phyloP scores from a whole-genome alignment of 2,113 vertebrate species.

The Echinops telfairi region DNA sequence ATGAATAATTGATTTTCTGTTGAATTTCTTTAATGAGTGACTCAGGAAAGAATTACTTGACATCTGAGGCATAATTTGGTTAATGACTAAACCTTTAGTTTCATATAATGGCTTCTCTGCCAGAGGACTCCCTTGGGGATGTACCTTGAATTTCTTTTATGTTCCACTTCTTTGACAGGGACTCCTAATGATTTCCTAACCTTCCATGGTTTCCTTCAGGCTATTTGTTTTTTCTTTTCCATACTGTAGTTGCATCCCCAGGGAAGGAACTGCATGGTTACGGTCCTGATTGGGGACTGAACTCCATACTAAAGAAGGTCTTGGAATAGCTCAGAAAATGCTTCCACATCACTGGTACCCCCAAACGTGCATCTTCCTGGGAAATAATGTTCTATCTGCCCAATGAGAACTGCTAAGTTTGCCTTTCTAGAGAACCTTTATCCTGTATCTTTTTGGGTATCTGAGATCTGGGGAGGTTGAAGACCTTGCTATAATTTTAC shows the following conservation, averaged over 20 bases:
- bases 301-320: neutral
- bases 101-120: neutral
- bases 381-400: neutral
- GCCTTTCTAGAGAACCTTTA: neutral
- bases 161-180: neutral
- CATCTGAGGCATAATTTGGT: conserved; percentile 38
- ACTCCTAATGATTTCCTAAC: neutral
- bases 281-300: neutral
- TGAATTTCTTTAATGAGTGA: conserved; percentile 25
- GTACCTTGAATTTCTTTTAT: neutral
- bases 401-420: neutral
- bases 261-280: neutral
- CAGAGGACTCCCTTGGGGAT: neutral
- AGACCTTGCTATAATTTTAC: neutral
- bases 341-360: neutral
- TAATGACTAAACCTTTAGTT: conserved; percentile 15
- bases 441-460: conserved; percentile 3
- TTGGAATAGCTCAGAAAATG: conserved; percentile 25
- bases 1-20: neutral
- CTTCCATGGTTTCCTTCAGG: neutral
- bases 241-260: neutral
- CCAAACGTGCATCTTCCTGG: neutral
- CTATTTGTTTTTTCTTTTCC: conserved; percentile 9
- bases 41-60: conserved; percentile 38
- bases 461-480: neutral